Conservation (phyloP, 1,140 invertebrate genomes). For the Hetaerina americana region DNA sequence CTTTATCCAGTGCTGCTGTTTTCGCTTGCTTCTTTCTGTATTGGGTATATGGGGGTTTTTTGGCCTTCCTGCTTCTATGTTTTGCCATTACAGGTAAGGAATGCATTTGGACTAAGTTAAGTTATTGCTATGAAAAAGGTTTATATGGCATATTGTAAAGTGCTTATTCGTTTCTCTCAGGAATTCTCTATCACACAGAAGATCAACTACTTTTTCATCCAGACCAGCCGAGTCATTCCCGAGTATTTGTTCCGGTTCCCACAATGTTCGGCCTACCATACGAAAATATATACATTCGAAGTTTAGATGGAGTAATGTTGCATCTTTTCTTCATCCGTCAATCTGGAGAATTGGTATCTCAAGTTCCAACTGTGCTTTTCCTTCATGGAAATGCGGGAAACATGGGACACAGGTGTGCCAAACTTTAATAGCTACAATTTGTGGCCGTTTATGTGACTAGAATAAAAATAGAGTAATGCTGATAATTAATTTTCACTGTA, state of each 20-base stretch:
- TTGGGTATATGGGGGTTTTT: conserved; percentile 64
- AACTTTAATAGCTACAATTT: background rate
- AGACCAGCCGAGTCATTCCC: conserved; percentile 70
- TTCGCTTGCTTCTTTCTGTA: conserved; percentile 59
- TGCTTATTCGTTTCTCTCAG: conserved; percentile 31
- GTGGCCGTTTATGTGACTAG: background rate
- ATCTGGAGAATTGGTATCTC: conserved; percentile 42
- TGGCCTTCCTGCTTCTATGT: conserved; percentile 52
- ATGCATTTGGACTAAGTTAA: background rate
- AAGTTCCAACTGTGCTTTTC: conserved; percentile 69
- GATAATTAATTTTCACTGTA: too few species aligned
- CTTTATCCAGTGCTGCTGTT: conserved; percentile 39
- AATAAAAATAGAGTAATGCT: too few species aligned
- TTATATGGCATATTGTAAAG: background rate
- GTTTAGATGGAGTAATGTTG: conserved; percentile 64
- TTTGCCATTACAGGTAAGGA: conserved; percentile 48
- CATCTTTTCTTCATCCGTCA: conserved; percentile 82
- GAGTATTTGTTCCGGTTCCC: conserved; percentile 73
- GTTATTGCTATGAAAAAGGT: background rate
- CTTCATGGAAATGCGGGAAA: conserved; percentile 95
- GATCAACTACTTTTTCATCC: conserved; percentile 81
- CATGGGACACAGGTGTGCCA: conserved; percentile 70
- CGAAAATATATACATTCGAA: conserved; percentile 66
- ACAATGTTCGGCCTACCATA: conserved; percentile 69
- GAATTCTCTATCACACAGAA: conserved; percentile 69